Percentiles rank a stretch among this genome's conserved stretches.
phyloP scores from a whole-genome alignment of 2,888 invertebrate genomes.

The Diadegma fenestrale region DNA sequence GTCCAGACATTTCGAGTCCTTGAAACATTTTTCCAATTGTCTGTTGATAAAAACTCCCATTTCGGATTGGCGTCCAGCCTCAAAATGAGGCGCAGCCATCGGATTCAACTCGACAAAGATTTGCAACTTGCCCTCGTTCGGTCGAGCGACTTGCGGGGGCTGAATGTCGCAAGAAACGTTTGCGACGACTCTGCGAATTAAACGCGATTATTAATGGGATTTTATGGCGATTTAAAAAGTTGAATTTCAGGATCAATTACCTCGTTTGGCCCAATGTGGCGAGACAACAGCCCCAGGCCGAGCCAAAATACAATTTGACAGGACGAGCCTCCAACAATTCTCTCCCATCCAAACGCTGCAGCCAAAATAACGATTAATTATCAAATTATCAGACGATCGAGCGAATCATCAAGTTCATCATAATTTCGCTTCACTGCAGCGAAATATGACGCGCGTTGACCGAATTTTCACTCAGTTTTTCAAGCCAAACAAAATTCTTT shows the following conservation, averaged over 20 bases:
- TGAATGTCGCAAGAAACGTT: slow-evolving; percentile 96
- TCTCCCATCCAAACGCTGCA: slow-evolving; percentile 93
- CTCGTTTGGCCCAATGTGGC: slow-evolving; percentile 92
- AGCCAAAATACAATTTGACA: slow-evolving; percentile 91
- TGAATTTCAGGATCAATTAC: slow-evolving; percentile 84
- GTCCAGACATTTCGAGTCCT: slow-evolving; percentile 96
- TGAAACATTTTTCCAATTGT: slow-evolving; percentile 94
- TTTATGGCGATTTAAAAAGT: slow-evolving; percentile 28
- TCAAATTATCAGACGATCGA: background rate
- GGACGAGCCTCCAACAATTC: slow-evolving; percentile 90
- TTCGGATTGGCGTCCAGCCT: slow-evolving; percentile 91
- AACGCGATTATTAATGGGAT: slow-evolving; percentile 34
- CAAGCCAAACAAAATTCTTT: background rate
- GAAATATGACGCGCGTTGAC: background rate
- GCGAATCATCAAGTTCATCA: background rate
- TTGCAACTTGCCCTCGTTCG: slow-evolving; percentile 94
- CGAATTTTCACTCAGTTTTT: background rate
- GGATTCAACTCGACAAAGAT: slow-evolving; percentile 95
- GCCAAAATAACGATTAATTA: slow-evolving; percentile 62
- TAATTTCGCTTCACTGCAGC: background rate
- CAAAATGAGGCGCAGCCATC: slow-evolving; percentile 94
- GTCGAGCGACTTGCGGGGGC: slow-evolving; percentile 93
- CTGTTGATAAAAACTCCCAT: slow-evolving; percentile 91
- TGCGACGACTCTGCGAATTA: slow-evolving; percentile 89
- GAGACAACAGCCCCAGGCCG: slow-evolving; percentile 93